A percentile compares a stretch with the other conserved stretches of the same genome.
Conservation (phyloP, 2,113 vertebrate genomes). For the Stigmatopora argus region DNA sequence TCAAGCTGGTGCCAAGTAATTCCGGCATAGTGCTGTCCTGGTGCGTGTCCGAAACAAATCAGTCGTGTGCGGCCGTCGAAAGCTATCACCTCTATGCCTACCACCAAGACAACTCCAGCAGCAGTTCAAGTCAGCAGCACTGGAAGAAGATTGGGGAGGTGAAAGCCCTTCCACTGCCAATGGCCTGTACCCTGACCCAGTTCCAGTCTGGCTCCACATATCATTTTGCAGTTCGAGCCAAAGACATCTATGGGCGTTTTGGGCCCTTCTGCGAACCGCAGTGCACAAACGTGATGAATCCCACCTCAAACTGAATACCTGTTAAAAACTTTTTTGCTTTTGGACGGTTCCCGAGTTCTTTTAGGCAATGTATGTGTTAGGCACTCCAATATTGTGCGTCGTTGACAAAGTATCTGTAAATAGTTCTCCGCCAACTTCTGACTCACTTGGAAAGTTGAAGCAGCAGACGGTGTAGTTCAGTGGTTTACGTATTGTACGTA, state of each 20-base stretch:
- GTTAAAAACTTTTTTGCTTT: constrained; percentile 28
- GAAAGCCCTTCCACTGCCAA: constrained; percentile 91
- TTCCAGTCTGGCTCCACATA: constrained; percentile 97
- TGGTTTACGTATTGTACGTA: constrained; percentile 41
- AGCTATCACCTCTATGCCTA: constrained; percentile 97
- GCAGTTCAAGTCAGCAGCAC: constrained; percentile 67
- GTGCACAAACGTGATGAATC: constrained; percentile 91
- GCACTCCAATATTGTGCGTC: constrained; percentile 27
- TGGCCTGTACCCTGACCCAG: constrained; percentile 98
- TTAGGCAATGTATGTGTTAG: constrained; percentile 28
- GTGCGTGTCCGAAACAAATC: constrained; percentile 90
- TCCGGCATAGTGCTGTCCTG: constrained; percentile 96
- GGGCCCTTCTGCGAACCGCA: constrained; percentile 96
- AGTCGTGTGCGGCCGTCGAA: constrained; percentile 86
- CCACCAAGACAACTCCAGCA: constrained; percentile 74
- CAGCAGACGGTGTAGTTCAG: constrained; percentile 23
- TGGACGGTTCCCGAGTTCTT: constrained; percentile 25
- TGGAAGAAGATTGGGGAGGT: constrained; percentile 99
- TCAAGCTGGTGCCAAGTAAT: constrained; percentile 87
- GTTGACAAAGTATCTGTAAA: constrained; percentile 50
- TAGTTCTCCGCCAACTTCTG: constrained; percentile 41
- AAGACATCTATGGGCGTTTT: constrained; percentile 93
- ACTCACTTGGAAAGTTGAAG: constrained; percentile 26
- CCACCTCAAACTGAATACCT: constrained; percentile 61
- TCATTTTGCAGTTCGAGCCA: constrained; percentile 93